Base-by-base conservation (phyloP, 2,113 vertebrate species). In the Dunckerocampus dactyliophorus region DNA sequence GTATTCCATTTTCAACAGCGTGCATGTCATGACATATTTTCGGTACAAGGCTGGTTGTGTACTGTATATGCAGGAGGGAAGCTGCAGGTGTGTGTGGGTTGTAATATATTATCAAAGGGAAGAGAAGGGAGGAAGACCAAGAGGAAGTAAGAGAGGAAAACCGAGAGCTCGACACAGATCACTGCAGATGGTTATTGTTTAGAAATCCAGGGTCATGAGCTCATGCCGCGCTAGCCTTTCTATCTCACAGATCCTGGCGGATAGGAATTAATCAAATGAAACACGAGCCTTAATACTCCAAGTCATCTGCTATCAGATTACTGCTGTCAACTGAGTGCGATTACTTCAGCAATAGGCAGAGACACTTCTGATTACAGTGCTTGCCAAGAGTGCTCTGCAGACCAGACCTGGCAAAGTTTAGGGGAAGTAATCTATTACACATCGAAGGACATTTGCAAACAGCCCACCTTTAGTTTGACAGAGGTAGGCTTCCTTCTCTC, bases 151-250 rank as follows among this genome's bases (percentile, higher is more conserved):
- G 67, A 59, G 65, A 75, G 78, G 75, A 75, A 82, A 87, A 77
- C 71, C 55, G 39, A 65, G 72, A 76, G 70, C 69, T 69, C 90
- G 84, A 83, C 90, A 88, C 79, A 89, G 91, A 92, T 94, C 91
- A 89, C 93, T 73, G 93, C 93, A 94, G 92, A 93, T 94, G 93
- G 90, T 92, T 92, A 93, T 91, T 94, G 93, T 95, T 95, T 94
- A 91, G 92, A 94, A 95, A 93, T 95, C 93, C 93, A 93, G 89
- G 88, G 86, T 88, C 82, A 85, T 94, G 92, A 95, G 94, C 93
- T 95, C 92, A 95, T 93, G 77, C 85, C 74, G 85, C 54, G 72
- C 74, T 64, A 69, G 65, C 77, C 67, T 55, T 39, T 86, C 75
- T 83, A 86, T 82, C 80, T 82, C 79, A 76, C 80, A 82, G 81